These are phyloP conservation scores for Camponotus pennsylvanicus DNA, from an alignment of 1,140 invertebrate genomes.

Conservation along the genomic window DNA sequence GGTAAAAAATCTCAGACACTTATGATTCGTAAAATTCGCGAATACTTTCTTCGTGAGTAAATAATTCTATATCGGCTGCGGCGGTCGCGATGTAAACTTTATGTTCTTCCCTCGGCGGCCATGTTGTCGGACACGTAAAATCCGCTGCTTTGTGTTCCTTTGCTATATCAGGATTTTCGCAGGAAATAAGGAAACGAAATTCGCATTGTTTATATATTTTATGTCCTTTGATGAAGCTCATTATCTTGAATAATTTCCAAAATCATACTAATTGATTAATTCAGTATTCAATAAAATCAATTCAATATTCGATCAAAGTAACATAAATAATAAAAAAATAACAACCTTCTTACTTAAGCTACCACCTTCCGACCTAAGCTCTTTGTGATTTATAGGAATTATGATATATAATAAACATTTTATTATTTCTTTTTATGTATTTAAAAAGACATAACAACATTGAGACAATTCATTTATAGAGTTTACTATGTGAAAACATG, in stretches of 20 bases:
- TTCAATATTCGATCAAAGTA: conserved; percentile 14
- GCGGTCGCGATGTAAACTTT: conserved; percentile 50
- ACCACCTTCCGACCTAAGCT: too few relatives aligned
- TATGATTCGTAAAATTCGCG: conserved; percentile 62
- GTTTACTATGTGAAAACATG: background rate
- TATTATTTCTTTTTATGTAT: background rate
- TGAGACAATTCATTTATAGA: background rate
- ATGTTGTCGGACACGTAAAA: conserved; percentile 58
- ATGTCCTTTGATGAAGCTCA: conserved; percentile 25
- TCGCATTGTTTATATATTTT: conserved; percentile 53
- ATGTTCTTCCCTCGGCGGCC: conserved; percentile 28
- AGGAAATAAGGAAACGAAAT: conserved; percentile 59
- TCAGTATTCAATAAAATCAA: conserved; percentile 4
- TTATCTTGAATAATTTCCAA: background rate
- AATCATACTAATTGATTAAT: conserved; percentile 28
- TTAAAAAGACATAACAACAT: background rate
- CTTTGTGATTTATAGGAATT: background rate
- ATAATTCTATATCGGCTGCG: conserved; percentile 55
- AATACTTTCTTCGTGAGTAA: conserved; percentile 50
- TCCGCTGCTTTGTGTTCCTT: conserved; percentile 53
- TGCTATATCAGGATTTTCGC: conserved; percentile 29
- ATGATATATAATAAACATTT: background rate
- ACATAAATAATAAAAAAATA: background rate
- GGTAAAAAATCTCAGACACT: conserved; percentile 63
- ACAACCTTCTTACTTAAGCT: background rate